Evolutionary conservation across 1,140 invertebrate genomes (phyloP), one percentile per base, ranked within the genome.

Genomic region (Tetramorium simillimum): DNA sequence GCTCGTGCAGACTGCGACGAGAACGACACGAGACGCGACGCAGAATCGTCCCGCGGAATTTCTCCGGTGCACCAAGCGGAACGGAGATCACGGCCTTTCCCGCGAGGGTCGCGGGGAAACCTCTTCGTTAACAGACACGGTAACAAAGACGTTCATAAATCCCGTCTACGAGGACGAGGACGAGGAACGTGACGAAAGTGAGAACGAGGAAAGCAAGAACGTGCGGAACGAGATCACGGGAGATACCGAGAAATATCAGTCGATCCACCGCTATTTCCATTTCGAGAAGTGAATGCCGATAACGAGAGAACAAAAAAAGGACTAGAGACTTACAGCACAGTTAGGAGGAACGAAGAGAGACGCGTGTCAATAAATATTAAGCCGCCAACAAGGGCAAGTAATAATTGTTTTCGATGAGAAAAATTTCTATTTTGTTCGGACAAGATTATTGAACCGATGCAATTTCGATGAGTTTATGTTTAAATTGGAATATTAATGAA

Each of bases 11-110:
- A 85, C 88, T 16, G 62, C 62, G 77, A 82, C 58, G 60, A 76
- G 28, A 49, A 81, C 49, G 24, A 90, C 78, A 78, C 89, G n/a
- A 33, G 89, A 91, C 60, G 85, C 77, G 3, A 53, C 70, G 28
- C 88, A 91, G 56, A 92, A 90, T 86, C 86, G 60, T 63, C 85
- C 89, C 2, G 73, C 88, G 10, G 85, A 91, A 78, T 90, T 90
- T 85, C 12, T 85, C 33, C 65, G 63, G 2, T 60, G 60, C 43
- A 72, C 28, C 43, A 73, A 85, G 7, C 60, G 21, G 43, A 56
- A 72, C 33, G 63, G 3, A 40, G 53, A 77, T 53, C 65, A 82
- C 12, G 43, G 51, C 28, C 2, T 77, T 18, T 18, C 73, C 1
- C 82, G 63, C 67, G 67, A 86, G 0, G 43, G 49, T 62, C 75